Base-by-base conservation (phyloP, 2,797 vertebrate genomes). In the Falco concolor region DNA sequence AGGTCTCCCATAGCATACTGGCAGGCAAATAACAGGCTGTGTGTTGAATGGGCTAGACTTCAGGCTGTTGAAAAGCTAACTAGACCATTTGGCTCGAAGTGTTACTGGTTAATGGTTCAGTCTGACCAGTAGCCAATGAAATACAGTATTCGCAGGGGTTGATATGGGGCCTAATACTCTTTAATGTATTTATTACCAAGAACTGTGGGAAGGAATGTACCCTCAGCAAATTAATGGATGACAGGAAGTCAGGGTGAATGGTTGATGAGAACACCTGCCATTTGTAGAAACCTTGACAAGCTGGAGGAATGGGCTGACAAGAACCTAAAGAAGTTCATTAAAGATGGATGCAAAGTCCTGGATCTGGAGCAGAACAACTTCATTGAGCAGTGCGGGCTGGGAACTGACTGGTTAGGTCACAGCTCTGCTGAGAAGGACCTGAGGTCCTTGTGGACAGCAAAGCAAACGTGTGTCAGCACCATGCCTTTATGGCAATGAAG, bases 141-240 rank as follows among this genome's bases (percentile, higher is more conserved):
- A 28, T 67, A 49, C 1, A 0, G 12, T 53, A 28, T 74, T 92
- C 5, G 0, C 7, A 18, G 10, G 13, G 5, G 34, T 47, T 54
- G 14, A n/a, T 84, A 19, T 5, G 15, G 13, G 16, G 27, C 4
- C 16, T 36, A 20, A n/a, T 24, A 30, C 18, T 24, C 22, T 54
- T 65, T 45, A 70, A 60, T 32, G 4, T 45, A n/a, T 56, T 68
- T n/a, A 22, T 75, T 44, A 68, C 10, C 4, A 17, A 2, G 30
- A 19, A 54, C 49, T n/a, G 5, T 20, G 0, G 36, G n/a, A 70
- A 44, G 28, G n/a, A 84, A 70, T 10, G 14, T 6, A 38, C 3
- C 6, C 10, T 83, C 11, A 40, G 16, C 5, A 86, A 57, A 42
- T 67, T 47, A 57, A 67, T 0, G 1, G 11, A 14, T 40, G 36